These are phyloP conservation scores for Rhinolophus ferrumequinum DNA, from an alignment of 2,113 vertebrate genomes.

Conservation along the genomic window DNA sequence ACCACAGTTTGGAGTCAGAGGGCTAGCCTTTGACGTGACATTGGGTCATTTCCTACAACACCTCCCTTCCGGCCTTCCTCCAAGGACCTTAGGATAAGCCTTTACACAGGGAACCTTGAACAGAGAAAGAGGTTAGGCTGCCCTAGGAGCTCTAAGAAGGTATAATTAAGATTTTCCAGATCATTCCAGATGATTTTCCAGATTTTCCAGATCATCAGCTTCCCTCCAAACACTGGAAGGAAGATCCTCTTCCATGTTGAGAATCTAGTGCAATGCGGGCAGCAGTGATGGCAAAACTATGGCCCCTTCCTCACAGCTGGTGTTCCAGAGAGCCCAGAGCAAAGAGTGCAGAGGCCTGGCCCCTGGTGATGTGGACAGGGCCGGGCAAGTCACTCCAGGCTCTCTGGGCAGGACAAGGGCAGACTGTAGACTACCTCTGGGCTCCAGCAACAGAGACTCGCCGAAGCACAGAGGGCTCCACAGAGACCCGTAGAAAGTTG, in stretches of 20 bases:
- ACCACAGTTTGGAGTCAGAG: neutral
- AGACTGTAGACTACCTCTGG: neutral
- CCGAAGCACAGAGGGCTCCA: neutral
- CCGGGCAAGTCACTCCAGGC: neutral
- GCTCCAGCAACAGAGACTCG: rapidly evolving
- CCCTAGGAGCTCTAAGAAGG: neutral
- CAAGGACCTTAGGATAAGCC: neutral
- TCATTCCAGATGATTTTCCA: no score
- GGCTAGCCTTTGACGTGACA: neutral
- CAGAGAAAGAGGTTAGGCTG: neutral
- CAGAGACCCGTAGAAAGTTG: neutral
- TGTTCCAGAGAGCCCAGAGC: neutral
- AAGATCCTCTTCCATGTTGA: neutral
- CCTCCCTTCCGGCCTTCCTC: neutral
- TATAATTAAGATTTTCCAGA: conserved; percentile 11
- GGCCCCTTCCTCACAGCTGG: neutral
- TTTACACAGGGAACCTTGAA: neutral
- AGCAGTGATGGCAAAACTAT: neutral
- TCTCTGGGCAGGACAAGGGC: neutral
- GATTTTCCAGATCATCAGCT: neutral
- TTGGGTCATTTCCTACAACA: neutral
- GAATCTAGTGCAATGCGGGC: rapidly evolving
- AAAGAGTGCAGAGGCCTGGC: neutral
- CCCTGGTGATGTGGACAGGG: rapidly evolving
- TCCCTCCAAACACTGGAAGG: neutral